Conservation (phyloP, 2,888 invertebrate genomes). For the Antheraea assamensis region DNA sequence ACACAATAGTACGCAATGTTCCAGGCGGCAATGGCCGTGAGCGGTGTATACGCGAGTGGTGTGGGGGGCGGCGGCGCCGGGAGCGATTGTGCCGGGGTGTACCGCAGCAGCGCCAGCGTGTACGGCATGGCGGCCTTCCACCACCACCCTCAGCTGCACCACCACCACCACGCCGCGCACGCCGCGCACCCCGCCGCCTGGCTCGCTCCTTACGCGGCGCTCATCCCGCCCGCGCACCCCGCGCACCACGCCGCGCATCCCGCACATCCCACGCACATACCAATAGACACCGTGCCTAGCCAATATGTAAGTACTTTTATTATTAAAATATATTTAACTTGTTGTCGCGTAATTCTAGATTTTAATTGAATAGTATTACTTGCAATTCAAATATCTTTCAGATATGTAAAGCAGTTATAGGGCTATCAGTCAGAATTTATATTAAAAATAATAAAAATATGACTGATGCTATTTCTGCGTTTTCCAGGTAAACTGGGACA, state of each 20-base stretch:
- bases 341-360: neutral
- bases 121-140: constrained; percentile 76
- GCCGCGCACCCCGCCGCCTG: constrained; percentile 65
- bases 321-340: neutral
- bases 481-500: constrained; percentile 82
- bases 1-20: constrained; percentile 29
- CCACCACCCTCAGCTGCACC: constrained; percentile 73
- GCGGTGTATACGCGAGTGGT: constrained; percentile 71
- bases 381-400: neutral
- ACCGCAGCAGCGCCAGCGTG: constrained; percentile 70
- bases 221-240: constrained; percentile 68
- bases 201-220: constrained; percentile 75
- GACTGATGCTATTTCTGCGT: constrained; percentile 70
- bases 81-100: constrained; percentile 70
- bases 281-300: constrained; percentile 77
- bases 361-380: neutral
- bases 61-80: constrained; percentile 62
- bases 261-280: constrained; percentile 70
- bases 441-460: constrained; percentile 51
- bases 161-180: constrained; percentile 71
- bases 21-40: constrained; percentile 72
- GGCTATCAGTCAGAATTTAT: constrained; percentile 59
- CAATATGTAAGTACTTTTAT: constrained; percentile 70
- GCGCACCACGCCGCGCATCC: constrained; percentile 66
- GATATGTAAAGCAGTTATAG: constrained; percentile 23